Evolutionary conservation across 2,797 vertebrate species (phyloP), one percentile per base, ranked within the genome.

Genomic region (Girardinus metallicus): DNA sequence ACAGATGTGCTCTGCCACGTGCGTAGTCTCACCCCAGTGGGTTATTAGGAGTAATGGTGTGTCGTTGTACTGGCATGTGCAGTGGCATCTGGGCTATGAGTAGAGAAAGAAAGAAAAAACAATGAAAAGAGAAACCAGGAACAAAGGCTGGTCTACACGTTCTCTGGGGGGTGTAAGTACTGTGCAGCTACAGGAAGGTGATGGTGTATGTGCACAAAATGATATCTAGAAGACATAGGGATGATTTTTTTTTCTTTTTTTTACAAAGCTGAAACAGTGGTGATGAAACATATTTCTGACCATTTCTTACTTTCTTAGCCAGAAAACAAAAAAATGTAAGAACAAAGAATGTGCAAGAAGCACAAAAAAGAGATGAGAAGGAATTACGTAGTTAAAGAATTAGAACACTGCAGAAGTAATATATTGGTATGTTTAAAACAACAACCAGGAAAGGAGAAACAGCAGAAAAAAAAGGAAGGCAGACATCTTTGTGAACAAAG

Each of bases 401-500:
- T n/a, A 79, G 73, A 62, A 71, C 41, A 80, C 72, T 39, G 68
- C 15, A 62, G 18, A 75, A 46, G 29, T 36, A 60, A 62, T 16
- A 34, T 76, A 36, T 7, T 26, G 23, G 51, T 46, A 10, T 57
- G 34, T 39, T 13, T 81, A 53, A 79, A 88, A 87, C 47, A 78
- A n/a, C 46, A 81, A 49, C 80, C 73, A 80, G 57, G 77, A 13
- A 71, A 43, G 31, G 83, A 82, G 46, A 66, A 64, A 81, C 21
- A 57, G 18, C 34, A 3, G 36, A 29, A 86, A 80, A 78, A 83
- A 57, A 21, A 53, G 36, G 46, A 26, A 87, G 84, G 83, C 76
- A 86, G 79, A 89, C 84, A 88, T 85, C 73, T 80, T 85, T 76
- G 87, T 91, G 90, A 94, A 94, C 93, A 94, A 93, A 94, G 92